Evolutionary conservation across 1,140 invertebrate species (phyloP), one percentile per base, ranked within the genome.

Genomic region (Metaphire vulgaris): DNA sequence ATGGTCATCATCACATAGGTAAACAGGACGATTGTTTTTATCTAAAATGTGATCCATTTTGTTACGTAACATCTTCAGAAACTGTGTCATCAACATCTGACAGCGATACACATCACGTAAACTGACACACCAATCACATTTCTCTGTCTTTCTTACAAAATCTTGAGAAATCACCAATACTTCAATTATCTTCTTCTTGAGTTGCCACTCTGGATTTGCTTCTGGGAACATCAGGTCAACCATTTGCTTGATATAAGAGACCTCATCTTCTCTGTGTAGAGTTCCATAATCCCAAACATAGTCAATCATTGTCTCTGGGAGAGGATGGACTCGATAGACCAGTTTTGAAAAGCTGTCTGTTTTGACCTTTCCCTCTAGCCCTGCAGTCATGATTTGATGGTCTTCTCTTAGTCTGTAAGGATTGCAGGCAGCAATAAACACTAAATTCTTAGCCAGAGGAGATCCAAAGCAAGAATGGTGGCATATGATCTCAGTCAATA

Each of bases 261-360:
- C 26, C 76, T 82, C 81, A 74, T 81, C 80, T 16, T 68, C 75
- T 28, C 79, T 76, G 73, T 75, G 79, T 16, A 82, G 67, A 69
- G 76, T 76, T 31, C 81, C 81, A 77, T 78, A 82, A 64, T 82
- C 81, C 80, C 80, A 82, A 1, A 82, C 79, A 78, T 74, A 81
- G 41, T 82, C 81, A 2, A 82, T 72, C 75, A 82, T 76, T 31
- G 74, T 77, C 74, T 81, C 80, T 15, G 81, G 81, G 30, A 81
- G 69, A 12, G 81, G 81, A 29, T 77, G 73, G 1, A 82, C 81
- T 72, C 80, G 72, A 34, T 82, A 82, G 0, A 80, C 79, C 26
- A 82, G 56, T 64, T 74, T 78, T n/a, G 79, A 80, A 0, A 79
- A 32, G 29, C 79, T 76, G 74, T 80, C 80, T 15, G 78, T 76